phyloP scores from a whole-genome alignment of 2,797 vertebrate genomes.

The Sebastes diaconus region DNA sequence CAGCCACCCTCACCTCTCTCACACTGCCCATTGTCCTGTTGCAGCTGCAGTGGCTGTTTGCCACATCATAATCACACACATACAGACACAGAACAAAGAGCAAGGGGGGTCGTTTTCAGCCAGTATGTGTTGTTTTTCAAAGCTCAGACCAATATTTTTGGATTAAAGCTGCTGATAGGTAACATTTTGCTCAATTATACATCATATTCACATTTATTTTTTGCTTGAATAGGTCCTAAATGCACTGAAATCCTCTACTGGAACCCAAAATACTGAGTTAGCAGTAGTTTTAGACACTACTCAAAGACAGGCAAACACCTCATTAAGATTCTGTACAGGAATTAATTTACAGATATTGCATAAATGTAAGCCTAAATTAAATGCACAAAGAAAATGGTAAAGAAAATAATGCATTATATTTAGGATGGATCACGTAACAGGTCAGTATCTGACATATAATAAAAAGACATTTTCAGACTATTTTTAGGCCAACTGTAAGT shows the following conservation, averaged over 20 bases:
- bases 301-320: background rate
- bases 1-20: conserved; percentile 25
- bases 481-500: background rate
- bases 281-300: background rate
- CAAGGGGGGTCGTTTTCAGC: background rate
- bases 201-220: background rate
- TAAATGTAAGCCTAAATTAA: background rate
- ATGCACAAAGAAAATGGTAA: background rate
- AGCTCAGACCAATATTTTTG: background rate
- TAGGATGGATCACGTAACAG: background rate
- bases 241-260: background rate
- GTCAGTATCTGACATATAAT: background rate
- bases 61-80: conserved; percentile 42
- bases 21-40: conserved; percentile 35
- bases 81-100: conserved; percentile 43
- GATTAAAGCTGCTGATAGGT: background rate
- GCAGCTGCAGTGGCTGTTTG: conserved; percentile 58
- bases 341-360: background rate
- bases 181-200: background rate
- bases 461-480: background rate
- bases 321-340: background rate
- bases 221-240: background rate
- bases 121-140: conserved; percentile 1
- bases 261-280: background rate
- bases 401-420: background rate